phyloP scores from a whole-genome alignment of 1,140 invertebrate genomes.

The Cydia fagiglandana region DNA sequence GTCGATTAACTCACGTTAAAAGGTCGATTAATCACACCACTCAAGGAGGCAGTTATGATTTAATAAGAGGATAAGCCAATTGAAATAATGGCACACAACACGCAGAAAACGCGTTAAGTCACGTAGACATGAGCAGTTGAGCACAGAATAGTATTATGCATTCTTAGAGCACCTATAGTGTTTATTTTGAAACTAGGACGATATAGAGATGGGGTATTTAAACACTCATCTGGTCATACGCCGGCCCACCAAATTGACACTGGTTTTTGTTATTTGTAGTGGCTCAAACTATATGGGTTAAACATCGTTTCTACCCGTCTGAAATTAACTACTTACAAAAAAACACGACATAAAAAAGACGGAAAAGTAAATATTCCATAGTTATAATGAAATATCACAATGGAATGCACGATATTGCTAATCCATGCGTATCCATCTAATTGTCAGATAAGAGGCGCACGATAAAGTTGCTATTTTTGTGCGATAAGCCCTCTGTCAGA shows the following conservation, averaged over 20 bases:
- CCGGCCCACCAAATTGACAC: no score
- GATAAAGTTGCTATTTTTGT: conserved; percentile 29
- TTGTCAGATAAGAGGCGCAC: conserved; percentile 23
- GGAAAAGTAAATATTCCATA: neutral
- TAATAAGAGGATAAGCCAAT: conserved; percentile 25
- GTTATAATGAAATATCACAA: conserved; percentile 5
- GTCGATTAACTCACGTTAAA: neutral
- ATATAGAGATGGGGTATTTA: no score
- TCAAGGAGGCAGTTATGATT: conserved; percentile 16
- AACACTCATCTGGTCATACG: no score
- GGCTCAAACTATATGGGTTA: neutral
- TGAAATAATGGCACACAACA: neutral
- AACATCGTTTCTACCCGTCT: neutral
- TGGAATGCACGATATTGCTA: conserved; percentile 21
- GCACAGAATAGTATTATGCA: neutral
- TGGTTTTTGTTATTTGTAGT: no score
- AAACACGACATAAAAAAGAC: neutral
- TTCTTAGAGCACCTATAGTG: neutral
- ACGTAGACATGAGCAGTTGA: neutral
- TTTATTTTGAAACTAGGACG: no score
- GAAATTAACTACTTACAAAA: neutral
- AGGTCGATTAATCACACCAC: conserved; percentile 17
- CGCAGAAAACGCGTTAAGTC: neutral
- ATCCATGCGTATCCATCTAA: conserved; percentile 28
- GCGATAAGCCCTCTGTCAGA: conserved; percentile 12